phyloP scores from a whole-genome alignment of 1,140 invertebrate species.

The Bombus breviceps region DNA sequence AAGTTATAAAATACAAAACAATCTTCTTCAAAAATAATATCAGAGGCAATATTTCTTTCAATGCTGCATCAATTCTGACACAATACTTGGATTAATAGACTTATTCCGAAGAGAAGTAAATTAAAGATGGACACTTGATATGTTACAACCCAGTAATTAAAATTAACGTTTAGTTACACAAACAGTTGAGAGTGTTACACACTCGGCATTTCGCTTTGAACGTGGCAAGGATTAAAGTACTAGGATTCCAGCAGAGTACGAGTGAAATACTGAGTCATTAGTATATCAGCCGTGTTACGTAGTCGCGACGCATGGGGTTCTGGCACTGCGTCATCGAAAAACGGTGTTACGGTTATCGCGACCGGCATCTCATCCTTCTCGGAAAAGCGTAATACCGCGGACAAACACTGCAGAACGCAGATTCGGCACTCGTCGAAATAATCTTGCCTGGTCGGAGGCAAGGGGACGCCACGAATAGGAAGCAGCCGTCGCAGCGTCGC shows the following conservation, averaged over 20 bases:
- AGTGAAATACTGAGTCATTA: not conserved
- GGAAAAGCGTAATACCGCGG: slow-evolving; percentile 39
- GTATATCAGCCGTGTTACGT: not conserved
- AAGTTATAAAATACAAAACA: too few species aligned
- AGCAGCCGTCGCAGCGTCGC: slow-evolving; percentile 39
- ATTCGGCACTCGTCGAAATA: slow-evolving; percentile 57
- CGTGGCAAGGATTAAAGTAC: not conserved
- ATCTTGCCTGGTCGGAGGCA: slow-evolving; percentile 25
- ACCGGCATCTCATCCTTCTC: not conserved
- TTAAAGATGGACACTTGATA: too few species aligned
- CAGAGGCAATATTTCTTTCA: too few species aligned
- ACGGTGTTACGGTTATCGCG: slow-evolving; percentile 34
- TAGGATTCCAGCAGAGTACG: not conserved
- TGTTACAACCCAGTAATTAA: too few species aligned
- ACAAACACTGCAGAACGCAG: slow-evolving; percentile 59
- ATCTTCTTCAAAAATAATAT: too few species aligned
- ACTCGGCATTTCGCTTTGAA: too few species aligned
- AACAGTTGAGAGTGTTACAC: too few species aligned
- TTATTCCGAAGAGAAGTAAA: too few species aligned
- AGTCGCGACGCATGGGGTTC: slow-evolving; percentile 4
- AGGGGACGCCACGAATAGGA: slow-evolving; percentile 16
- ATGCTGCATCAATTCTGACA: too few species aligned
- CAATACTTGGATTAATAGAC: too few species aligned
- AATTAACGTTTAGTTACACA: too few species aligned
- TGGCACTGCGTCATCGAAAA: slow-evolving; percentile 43